Base-by-base conservation (phyloP, 2,113 vertebrate species). In the Sphyrna mokarran region DNA sequence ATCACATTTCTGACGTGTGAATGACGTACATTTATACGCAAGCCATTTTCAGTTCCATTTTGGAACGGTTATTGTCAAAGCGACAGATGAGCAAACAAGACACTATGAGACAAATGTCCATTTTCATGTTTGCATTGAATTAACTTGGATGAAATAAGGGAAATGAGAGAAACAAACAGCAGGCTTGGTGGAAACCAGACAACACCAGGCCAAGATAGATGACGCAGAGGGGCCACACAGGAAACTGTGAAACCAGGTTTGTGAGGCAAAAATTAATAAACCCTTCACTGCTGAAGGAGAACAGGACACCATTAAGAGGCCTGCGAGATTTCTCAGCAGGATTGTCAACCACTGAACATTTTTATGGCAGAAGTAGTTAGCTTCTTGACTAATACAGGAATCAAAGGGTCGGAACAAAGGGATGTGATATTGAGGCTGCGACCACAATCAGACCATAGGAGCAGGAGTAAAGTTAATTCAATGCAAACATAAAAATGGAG, bases 81-180 rank as follows among this genome's bases (percentile, higher is more conserved):
- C 29, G 33, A 91, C 89, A 91, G 58, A 66, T 91, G 89, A 66
- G 58, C 89, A 91, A 91, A 91, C 89, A 91, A 63, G 89, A 66
- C 58, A 91, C 9, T 91, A 58, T 18, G 58, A 91, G 89, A n/a
- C 29, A 91, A 91, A 66, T 91, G 58, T n/a, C 33, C 29, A 63
- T 63, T 63, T 91, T 91, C 8, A 63, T 63, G 89, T 33, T 58
- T 63, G 89, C 37, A 66, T 91, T 91, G 89, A 91, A 91, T 91
- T 91, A 63, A 40, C 33, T 66, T 58, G 37, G 89, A 91, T 91
- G 29, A 4, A 91, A 91, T 66, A 63, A 8, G 37, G 33, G 66
- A 66, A 91, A 91, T 91, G 20, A 91, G 89, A 37, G 33, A 37
- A 20, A 63, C 58, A 91, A 91, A 91, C 61, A 37, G 14, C 89